These are phyloP conservation scores for Pseudomyrmex cubaensis DNA, from an alignment of 1,140 invertebrate genomes.

Conservation along the genomic window DNA sequence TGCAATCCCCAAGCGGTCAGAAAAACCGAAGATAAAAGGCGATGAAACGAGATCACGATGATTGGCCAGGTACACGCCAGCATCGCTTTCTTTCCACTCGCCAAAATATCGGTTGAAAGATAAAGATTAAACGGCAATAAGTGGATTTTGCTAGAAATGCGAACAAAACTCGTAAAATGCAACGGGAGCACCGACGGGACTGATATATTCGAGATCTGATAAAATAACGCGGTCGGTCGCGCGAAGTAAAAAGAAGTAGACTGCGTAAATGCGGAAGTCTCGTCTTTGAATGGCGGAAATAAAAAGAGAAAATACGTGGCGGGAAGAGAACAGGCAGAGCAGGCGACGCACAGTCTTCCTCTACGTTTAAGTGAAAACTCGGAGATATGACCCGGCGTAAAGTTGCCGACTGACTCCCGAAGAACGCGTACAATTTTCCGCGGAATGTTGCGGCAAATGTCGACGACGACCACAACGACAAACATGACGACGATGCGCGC, in stretches of 20 bases:
- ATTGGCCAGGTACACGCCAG: conserved; percentile 8
- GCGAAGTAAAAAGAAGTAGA: neutral
- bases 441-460: conserved; percentile 12
- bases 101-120: neutral
- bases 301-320: conserved; percentile 40
- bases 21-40: conserved; percentile 9
- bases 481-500: conserved; percentile 1
- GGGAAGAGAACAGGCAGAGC: neutral
- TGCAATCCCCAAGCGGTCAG: conserved; percentile 34
- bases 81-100: neutral
- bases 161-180: conserved; percentile 19
- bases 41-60: conserved; percentile 39
- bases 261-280: conserved; percentile 8
- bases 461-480: neutral
- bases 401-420: conserved; percentile 3
- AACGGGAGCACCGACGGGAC: neutral
- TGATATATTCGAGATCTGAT: conserved; percentile 47
- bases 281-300: conserved; percentile 36
- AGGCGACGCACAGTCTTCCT: neutral
- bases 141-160: conserved; percentile 7
- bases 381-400: conserved; percentile 40
- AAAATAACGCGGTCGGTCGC: neutral
- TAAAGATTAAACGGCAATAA: conserved; percentile 38
- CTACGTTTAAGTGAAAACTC: conserved; percentile 56
- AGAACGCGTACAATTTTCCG: conserved; percentile 47